Conservation (phyloP, 2,888 invertebrate species). For the Chouioia cunea region DNA sequence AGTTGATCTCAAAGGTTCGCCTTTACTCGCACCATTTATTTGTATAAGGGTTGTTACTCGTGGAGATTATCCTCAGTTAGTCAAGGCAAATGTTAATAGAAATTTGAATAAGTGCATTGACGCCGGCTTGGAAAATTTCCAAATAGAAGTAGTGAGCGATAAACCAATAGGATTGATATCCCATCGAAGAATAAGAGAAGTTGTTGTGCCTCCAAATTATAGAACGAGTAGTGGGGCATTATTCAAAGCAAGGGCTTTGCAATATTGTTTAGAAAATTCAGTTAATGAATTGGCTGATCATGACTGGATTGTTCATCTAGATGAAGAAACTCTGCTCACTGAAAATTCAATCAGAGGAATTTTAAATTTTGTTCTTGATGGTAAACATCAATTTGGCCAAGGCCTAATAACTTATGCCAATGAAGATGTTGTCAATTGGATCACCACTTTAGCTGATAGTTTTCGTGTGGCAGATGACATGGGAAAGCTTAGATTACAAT, state of each 20-base stretch:
- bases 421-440: constrained; percentile 96
- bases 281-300: constrained; percentile 87
- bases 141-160: constrained; percentile 96
- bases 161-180: constrained; percentile 83
- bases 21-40: constrained; percentile 91
- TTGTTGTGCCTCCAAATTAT: constrained; percentile 89
- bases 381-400: constrained; percentile 95
- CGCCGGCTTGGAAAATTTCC: constrained; percentile 93
- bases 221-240: constrained; percentile 91
- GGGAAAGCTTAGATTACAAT: constrained; percentile 95
- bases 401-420: constrained; percentile 96
- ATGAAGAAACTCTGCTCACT: constrained; percentile 95
- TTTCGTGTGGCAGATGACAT: constrained; percentile 97
- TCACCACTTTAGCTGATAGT: constrained; percentile 95
- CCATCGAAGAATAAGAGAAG: constrained; percentile 85
- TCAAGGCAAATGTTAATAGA: constrained; percentile 85
- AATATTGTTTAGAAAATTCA: constrained; percentile 93
- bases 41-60: constrained; percentile 95
- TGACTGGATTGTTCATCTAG: constrained; percentile 98
- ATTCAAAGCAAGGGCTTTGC: constrained; percentile 94
- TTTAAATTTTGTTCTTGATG: constrained; percentile 93
- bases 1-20: constrained; percentile 89
- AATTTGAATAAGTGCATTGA: constrained; percentile 90
- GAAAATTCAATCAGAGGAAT: constrained; percentile 92
- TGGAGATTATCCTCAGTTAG: constrained; percentile 93